Base-by-base conservation (phyloP, 2,113 vertebrate genomes). In the Eudyptes chrysolophus region DNA sequence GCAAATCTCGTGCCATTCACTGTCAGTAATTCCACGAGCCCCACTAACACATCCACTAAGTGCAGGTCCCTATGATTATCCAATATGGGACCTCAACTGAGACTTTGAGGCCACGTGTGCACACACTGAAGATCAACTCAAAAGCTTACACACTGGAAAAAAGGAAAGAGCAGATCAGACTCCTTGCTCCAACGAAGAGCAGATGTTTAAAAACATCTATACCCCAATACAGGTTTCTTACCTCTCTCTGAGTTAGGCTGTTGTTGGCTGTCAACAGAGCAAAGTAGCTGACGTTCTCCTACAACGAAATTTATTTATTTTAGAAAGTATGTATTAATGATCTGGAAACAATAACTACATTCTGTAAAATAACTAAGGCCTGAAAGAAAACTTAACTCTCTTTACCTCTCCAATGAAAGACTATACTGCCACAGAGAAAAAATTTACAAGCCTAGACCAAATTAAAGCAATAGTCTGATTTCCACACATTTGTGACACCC, bases 231-330 rank as follows among this genome's bases (percentile, higher is more conserved):
- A 72, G 13, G 17, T 61, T 93, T 87, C 87, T 84, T 81, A 87
- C 49, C 84, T 87, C 11, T 18, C 4, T 58, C 38, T 61, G 52
- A 48, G 19, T 42, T 30, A 62, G 10, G 25, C 29, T n/a, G 44
- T 46, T 80, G 49, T 38, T 70, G 19, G 18, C 3, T 13, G 6
- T 29, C 18, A 8, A 1, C 8, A 78, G 2, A 0, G 44, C 1
- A 15, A 66, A 76, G 42, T 20, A 8, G 44, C 3, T 61, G 9
- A 24, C 1, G 3, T 58, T 68, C n/a, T 66, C 30, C 83, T 93
- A 13, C 7, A 84, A 92, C 4, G 0, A 93, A 71, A 84, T 54
- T 1, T 34, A 38, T 52, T 78, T 64, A 16, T 61, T 66, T 93
- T 84, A 87, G 11, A 71, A 87, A 76, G 66, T 70, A 51, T 6